Base-by-base conservation (phyloP, 2,113 vertebrate genomes). In the Bubalus kerabau region DNA sequence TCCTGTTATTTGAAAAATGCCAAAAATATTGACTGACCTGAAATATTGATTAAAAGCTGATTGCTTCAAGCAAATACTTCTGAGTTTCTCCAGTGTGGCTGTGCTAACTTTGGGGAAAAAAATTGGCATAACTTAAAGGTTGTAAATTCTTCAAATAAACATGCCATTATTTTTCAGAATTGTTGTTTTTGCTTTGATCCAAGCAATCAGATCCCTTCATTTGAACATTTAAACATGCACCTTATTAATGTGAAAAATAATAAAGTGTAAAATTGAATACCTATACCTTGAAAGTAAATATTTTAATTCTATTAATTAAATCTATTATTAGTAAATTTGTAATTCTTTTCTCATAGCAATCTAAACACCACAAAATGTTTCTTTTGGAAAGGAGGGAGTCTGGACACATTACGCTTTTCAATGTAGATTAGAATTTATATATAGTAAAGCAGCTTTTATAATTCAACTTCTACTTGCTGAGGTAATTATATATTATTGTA, bases 11-110 rank as follows among this genome's bases (percentile, higher is more conserved):
- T 94, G 30, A 97, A 97, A 98, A 97, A 71, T 87, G 43, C 30
- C 80, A 67, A 89, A 97, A 92, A 76, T 17, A 82, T 94, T 96
- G 90, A 96, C 95, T 97, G 94, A 90, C 24, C 28, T 96, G 80
- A 97, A 97, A 97, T 40, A 62, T 71, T 94, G 54, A 94, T 97
- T 94, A 95, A 96, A 60, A 95, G 26, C 40, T 93, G 54, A 94
- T 97, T 94, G 54, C 48, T 94, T 94, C 67, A 90, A 94, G 71
- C 43, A 95, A 96, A 95, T 87, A 92, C 6, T 87, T 97, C 92
- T 59, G 13, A 80, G 13, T 94, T n/a, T 92, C 40, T 87, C 40
- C 64, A 60, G 12, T 87, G 59, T 81, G 52, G 28, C 28, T 98
- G 40, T 23, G 46, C 30, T 96, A 91, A 94, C 62, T 76, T 92